phyloP scores from a whole-genome alignment of 1,140 invertebrate species.

The Archivesica marissinica region DNA sequence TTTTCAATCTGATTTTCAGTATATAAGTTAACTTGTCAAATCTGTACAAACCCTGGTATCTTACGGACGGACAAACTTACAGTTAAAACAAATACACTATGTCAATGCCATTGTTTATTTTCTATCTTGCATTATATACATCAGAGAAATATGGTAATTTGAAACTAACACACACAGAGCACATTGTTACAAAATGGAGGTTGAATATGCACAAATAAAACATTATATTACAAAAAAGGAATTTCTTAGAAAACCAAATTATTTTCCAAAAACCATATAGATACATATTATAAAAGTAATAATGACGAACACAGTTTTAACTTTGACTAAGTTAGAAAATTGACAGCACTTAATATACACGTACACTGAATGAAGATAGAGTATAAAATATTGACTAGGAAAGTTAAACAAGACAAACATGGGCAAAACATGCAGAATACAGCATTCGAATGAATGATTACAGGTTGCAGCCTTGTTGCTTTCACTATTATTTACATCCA shows the following conservation, averaged over 20 bases:
- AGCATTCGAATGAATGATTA: no score
- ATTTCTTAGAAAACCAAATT: no score
- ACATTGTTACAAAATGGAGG: slow-evolving; percentile 1
- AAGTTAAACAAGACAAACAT: no score
- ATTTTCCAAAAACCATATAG: no score
- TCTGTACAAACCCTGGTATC: no score
- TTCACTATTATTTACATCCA: no score
- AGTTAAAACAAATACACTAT: not conserved
- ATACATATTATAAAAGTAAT: no score
- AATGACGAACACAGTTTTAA: not conserved
- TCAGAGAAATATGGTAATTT: not conserved
- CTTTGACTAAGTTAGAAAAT: not conserved
- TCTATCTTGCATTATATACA: slow-evolving; percentile 16
- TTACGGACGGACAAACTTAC: no score
- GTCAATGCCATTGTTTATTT: not conserved
- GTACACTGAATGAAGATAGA: not conserved
- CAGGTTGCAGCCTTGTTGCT: no score
- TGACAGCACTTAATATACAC: not conserved
- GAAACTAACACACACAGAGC: not conserved
- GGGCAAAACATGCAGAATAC: no score
- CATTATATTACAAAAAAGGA: not conserved
- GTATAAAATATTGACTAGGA: not conserved
- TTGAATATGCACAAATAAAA: not conserved
- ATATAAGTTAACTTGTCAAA: no score
- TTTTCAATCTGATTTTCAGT: no score